Evolutionary conservation across 2,113 vertebrate species (phyloP).

Genomic region (Apaloderma vittatum): DNA sequence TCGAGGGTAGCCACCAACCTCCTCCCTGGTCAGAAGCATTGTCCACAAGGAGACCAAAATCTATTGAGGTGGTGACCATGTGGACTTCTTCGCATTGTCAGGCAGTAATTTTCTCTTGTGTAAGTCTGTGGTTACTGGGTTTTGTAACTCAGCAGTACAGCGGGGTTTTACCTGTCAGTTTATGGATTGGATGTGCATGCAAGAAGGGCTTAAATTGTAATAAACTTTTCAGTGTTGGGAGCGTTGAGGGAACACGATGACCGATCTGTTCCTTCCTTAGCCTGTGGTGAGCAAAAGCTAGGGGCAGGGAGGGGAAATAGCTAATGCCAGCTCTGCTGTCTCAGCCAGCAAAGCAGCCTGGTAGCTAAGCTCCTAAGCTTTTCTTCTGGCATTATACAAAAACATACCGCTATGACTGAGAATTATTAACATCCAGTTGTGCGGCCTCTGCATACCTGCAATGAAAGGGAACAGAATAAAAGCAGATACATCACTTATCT

Average conservation of each 20-base stretch:
- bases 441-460: not conserved
- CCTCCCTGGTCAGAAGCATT: not conserved
- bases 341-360: not conserved
- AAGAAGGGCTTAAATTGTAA: not conserved
- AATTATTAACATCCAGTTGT: constrained; percentile 11
- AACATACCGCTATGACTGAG: not conserved
- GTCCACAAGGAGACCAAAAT: not conserved
- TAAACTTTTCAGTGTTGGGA: not conserved
- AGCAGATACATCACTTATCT: constrained; percentile 13
- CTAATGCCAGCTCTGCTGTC: constrained; percentile 2
- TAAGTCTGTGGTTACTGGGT: not conserved
- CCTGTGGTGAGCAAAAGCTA: not conserved
- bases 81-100: not conserved
- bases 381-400: constrained; percentile 9
- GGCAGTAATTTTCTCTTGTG: not conserved
- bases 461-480: not conserved
- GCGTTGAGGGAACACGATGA: fast-evolving
- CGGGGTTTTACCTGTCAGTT: not conserved
- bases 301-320: not conserved
- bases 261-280: not conserved
- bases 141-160: not conserved
- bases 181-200: not conserved
- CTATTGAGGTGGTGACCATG: not conserved
- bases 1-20: not conserved
- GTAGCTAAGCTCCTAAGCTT: constrained; percentile 46